Base-by-base conservation (phyloP, 2,113 vertebrate species). In the Ophthalmolycus amberensis region DNA sequence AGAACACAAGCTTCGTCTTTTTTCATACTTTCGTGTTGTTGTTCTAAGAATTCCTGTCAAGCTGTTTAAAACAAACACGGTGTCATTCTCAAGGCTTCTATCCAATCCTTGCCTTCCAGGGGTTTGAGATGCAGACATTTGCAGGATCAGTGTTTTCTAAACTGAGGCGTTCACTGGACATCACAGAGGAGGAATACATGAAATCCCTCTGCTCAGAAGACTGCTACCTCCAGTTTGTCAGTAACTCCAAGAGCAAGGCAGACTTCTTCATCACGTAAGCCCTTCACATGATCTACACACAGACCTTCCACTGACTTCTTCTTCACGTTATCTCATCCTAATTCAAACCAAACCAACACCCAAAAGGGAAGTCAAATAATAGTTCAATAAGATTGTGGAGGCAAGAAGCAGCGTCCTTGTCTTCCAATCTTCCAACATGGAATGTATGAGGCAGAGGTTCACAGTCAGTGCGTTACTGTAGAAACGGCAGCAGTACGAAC, bases 261-360 rank as follows among this genome's bases (percentile, higher is more conserved):
- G 92, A 94, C 85, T 97, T 97, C 93, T 97, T 97, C 77, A 82
- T 97, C 79, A 96, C 96, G 96, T 97, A 88, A 96, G 96, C 75
- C 9, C 11, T 20, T 80, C 7, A 6, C 50, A 52, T 16, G 0
- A 20, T 71, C 10, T 16, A 54, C 37, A 32, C 52, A 18, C 4
- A 37, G 22, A 25, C 68, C 32, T 15, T 40, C 32, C 12, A n/a
- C 4, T n/a, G 11, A 50, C 20, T n/a, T 34, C 18, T 18, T 14
- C 16, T n/a, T 69, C 48, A 32, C 22, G 9, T 54, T 1, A 38
- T 38, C 12, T 42, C n/a, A 56, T 10, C 69, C 52, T 1, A 25
- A 25, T 29, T 54, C 29, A 18, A 48, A 20, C 27, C 46, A 44
- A 46, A 65, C 34, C 10, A 10, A 34, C n/a, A 16, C 27, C 2